Percentiles rank a stretch among this genome's conserved stretches.
These are phyloP conservation scores for Emys orbicularis DNA, from an alignment of 2,797 vertebrate genomes.

Conservation along the genomic window DNA sequence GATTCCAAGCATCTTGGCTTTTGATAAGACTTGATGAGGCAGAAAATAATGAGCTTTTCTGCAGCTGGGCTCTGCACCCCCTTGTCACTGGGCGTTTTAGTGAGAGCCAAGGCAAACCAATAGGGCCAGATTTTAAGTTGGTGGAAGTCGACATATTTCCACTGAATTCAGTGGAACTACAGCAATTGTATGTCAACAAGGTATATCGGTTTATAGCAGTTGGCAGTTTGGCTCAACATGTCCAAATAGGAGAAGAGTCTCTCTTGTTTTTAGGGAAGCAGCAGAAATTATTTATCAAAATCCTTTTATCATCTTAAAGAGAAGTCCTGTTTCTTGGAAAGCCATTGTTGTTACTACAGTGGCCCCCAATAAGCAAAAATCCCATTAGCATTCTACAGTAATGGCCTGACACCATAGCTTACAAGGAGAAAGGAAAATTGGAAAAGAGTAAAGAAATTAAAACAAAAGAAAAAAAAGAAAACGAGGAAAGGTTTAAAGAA, in stretches of 20 bases:
- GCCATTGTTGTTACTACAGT: not conserved
- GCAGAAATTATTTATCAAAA: not conserved
- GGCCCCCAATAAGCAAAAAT: not conserved
- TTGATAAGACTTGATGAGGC: conserved; percentile 67
- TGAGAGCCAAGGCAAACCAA: conserved; percentile 30
- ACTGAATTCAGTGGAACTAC: not conserved
- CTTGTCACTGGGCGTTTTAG: conserved; percentile 12
- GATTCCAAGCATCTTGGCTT: conserved; percentile 40
- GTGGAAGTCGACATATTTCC: not conserved
- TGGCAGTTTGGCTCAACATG: not conserved
- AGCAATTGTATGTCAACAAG: not conserved
- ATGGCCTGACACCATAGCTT: not conserved
- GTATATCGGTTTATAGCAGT: not conserved
- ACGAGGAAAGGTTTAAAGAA: not conserved
- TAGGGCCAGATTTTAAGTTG: no score
- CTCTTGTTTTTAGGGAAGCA: not conserved
- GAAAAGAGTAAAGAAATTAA: not conserved
- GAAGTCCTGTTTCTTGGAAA: not conserved
- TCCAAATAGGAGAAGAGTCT: not conserved
- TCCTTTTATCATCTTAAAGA: not conserved
- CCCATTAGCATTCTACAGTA: not conserved
- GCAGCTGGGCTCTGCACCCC: conserved; percentile 63
- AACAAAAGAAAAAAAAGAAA: not conserved
- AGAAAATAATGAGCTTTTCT: conserved; percentile 63
- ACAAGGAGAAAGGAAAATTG: not conserved